Base-by-base conservation (phyloP, 2,888 invertebrate species). In the Imbricaverruca yamaguchii region DNA sequence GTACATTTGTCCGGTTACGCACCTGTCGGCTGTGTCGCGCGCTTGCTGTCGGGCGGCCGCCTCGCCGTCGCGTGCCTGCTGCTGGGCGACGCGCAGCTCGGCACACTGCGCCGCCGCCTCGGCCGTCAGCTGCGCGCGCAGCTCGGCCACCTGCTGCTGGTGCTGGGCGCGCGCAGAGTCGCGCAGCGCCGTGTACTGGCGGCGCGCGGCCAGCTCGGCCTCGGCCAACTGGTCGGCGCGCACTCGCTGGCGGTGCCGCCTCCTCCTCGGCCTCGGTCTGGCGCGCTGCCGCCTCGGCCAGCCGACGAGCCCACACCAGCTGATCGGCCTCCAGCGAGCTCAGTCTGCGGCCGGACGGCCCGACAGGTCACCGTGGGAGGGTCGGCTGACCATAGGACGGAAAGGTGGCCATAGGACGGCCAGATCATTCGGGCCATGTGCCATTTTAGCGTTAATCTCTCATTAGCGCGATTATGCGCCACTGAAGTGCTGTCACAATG, bases 121-220 rank as follows among this genome's bases (percentile, higher is more conserved):
- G 53, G 74, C 55, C 74, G 55, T 53, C 55, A 74, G 74, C 74
- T 74, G 74, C 9, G 74, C 21, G 21, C 74, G 74, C 74, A 74
- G 74, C 74, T 74, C 74, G 55, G 74, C 74, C 53, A 55, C 18
- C 74, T 74, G 74, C 74, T 74, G 74, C 74, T 74, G 74, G 74
- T 74, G 74, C 74, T 74, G 55, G 74, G 74, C 53, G 55, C 74
- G 74, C 55, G 74, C 74, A 18, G 74, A 74, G 74, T 74, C 74
- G 55, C 74, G 74, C 74, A 74, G 55, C 8, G 74, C 21, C 21
- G 74, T 55, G 74, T 74, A 74, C 74, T 74, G 74, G 2, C 74
- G 74, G 74, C 74, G 74, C 74, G 74, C 74, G 18, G 53, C 74
- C 53, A 15, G 74, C 74, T 74, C 74, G 10, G 74, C 74, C 74